Evolutionary conservation across 1,140 invertebrate species (phyloP), one percentile per base, ranked within the genome.

Genomic region (Drosophila sulfurigaster): DNA sequence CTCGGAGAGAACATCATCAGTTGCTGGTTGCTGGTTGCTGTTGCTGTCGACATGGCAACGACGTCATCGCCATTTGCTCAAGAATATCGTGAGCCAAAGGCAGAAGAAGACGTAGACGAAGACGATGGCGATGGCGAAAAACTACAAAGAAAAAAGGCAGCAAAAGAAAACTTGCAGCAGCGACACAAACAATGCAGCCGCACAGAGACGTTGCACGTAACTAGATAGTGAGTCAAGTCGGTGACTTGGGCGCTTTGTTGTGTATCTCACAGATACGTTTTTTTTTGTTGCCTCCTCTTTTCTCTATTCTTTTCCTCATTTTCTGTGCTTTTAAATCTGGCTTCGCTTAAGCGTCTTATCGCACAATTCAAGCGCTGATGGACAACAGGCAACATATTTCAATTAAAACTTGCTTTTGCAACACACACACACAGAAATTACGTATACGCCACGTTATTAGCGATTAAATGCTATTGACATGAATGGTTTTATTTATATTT

Each of bases 1-100:
- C 82, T 72, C 72, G 0, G 43, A 49, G 73, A 49, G 73, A 56
- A 45, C 45, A 51, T 57, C 52, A 52, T 46, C 41, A 46, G 38
- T 54, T 45, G 48, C 5, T 38, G 35, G 16, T 20, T 20, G 20
- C 20, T 20, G 20, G 1, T 20, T 25, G 20, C 20, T 25, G 35
- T 51, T 43, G 48, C 41, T 48, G 62, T 69, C 68, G 63, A 72
- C 79, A 87, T 87, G 72, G 82, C 72, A 86, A 86, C 82, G 73
- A 88, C 82, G 83, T 88, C 82, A 87, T 88, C 77, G 80, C 35
- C 35, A 32, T 46, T 46, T 11, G 59, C 58, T 30, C 59, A 48
- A 52, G 63, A 54, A 45, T 41, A 41, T 62, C 46, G 32, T 51
- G 32, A 51, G 30, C 51, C 64, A 15, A 25, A n/a, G 25, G 49